Conservation (phyloP, 2,888 invertebrate species). For the Boloria euphrosyne region DNA sequence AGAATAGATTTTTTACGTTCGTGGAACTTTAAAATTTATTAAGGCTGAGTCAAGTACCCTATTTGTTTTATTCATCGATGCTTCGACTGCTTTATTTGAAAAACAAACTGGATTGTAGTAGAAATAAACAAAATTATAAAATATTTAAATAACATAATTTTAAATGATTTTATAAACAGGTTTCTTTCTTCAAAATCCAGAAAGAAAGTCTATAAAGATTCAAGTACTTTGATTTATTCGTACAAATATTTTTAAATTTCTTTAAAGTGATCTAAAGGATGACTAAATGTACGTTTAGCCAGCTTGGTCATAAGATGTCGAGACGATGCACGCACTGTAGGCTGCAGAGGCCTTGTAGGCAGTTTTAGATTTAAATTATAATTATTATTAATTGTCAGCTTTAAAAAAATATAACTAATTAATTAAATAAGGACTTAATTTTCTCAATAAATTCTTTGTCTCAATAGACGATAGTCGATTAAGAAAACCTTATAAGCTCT, state of each 20-base stretch:
- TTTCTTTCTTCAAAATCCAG: too few species aligned
- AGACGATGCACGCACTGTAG: constrained; percentile 35
- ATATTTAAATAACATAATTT: too few species aligned
- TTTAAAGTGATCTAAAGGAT: constrained; percentile 54
- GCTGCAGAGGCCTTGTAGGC: neutral
- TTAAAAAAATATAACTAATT: neutral
- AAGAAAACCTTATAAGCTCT: neutral
- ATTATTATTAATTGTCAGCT: neutral
- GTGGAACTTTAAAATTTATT: too few species aligned
- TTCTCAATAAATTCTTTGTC: too few species aligned
- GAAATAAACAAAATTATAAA: too few species aligned
- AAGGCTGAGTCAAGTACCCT: neutral
- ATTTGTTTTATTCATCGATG: neutral
- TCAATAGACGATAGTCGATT: too few species aligned
- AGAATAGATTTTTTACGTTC: too few species aligned
- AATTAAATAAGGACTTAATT: too few species aligned
- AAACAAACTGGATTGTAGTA: neutral
- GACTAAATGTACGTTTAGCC: constrained; percentile 59
- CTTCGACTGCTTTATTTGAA: neutral
- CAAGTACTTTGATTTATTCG: too few species aligned
- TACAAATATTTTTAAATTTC: neutral
- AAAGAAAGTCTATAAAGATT: too few species aligned
- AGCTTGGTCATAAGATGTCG: constrained; percentile 73
- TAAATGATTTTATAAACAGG: too few species aligned
- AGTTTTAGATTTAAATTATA: neutral